Conservation (phyloP, 1,140 invertebrate genomes). For the Aporrectodea caliginosa region DNA sequence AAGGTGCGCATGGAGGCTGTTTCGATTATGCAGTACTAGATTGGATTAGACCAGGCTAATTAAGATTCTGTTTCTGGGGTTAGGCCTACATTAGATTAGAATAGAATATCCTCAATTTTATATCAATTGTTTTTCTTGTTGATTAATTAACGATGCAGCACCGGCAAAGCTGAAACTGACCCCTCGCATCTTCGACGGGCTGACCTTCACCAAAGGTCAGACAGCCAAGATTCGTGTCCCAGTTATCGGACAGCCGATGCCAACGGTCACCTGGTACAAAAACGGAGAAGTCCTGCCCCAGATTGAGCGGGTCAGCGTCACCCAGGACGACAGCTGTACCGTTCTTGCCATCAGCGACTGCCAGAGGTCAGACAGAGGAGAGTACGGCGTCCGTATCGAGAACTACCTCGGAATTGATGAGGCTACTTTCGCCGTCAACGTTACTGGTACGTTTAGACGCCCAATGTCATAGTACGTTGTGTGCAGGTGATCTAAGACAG, state of each 20-base stretch:
- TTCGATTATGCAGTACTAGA: too few relatives aligned
- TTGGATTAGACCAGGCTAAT: too few relatives aligned
- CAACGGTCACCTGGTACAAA: constrained; percentile 84
- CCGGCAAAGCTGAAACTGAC: constrained; percentile 94
- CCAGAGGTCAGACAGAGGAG: constrained; percentile 84
- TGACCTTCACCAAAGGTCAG: constrained; percentile 95
- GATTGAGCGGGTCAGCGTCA: constrained; percentile 66
- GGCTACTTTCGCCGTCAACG: constrained; percentile 88
- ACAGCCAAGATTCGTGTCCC: constrained; percentile 96
- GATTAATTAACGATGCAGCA: too few relatives aligned
- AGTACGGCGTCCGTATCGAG: constrained; percentile 86
- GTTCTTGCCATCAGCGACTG: constrained; percentile 89
- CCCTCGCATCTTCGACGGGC: constrained; percentile 86
- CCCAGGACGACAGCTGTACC: constrained; percentile 78
- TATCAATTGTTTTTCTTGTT: too few relatives aligned
- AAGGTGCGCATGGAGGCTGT: too few relatives aligned
- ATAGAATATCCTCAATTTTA: too few relatives aligned
- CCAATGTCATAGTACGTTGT: too few relatives aligned
- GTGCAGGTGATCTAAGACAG: too few relatives aligned
- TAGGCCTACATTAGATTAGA: too few relatives aligned
- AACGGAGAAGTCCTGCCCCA: constrained; percentile 91
- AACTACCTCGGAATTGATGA: constrained; percentile 94
- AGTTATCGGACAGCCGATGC: constrained; percentile 92
- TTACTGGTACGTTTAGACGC: constrained; percentile 82
- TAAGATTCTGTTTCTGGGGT: too few relatives aligned